phyloP scores from a whole-genome alignment of 2,888 invertebrate species.

The Arge pagana region DNA sequence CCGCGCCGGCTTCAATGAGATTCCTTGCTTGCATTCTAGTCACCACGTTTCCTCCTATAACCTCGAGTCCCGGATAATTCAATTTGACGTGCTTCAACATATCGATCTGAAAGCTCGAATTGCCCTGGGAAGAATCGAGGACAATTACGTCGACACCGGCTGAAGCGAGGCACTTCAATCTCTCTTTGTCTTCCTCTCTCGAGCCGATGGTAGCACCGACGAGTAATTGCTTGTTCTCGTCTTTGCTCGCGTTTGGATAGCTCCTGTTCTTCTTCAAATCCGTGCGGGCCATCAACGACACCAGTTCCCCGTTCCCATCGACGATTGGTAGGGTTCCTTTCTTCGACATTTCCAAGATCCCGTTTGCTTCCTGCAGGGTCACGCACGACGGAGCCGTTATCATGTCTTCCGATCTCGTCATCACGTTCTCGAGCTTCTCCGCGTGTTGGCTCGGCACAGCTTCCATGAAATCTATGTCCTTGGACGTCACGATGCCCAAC shows the following conservation, averaged over 20 bases:
- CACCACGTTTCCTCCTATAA: conserved; percentile 97
- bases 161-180: conserved; percentile 77
- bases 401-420: conserved; percentile 85
- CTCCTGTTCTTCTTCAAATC: conserved; percentile 97
- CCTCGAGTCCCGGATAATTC: conserved; percentile 86
- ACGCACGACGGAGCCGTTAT: conserved; percentile 90
- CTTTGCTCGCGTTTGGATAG: conserved; percentile 96
- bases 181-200: conserved; percentile 78
- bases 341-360: conserved; percentile 93
- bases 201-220: conserved; percentile 97
- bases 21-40: conserved; percentile 95
- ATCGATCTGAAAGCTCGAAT: conserved; percentile 92
- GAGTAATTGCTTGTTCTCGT: conserved; percentile 90
- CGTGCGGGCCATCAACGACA: conserved; percentile 94
- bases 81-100: conserved; percentile 92
- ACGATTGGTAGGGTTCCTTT: conserved; percentile 91
- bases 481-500: conserved; percentile 94
- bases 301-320: conserved; percentile 82
- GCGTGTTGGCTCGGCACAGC: conserved; percentile 66
- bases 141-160: conserved; percentile 97
- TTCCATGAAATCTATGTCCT: conserved; percentile 94
- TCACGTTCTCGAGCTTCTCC: conserved; percentile 72
- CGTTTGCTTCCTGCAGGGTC: conserved; percentile 90
- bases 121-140: conserved; percentile 97
- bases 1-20: conserved; percentile 96